Conservation (phyloP, 2,888 invertebrate genomes). For the Frankliniella intonsa region DNA sequence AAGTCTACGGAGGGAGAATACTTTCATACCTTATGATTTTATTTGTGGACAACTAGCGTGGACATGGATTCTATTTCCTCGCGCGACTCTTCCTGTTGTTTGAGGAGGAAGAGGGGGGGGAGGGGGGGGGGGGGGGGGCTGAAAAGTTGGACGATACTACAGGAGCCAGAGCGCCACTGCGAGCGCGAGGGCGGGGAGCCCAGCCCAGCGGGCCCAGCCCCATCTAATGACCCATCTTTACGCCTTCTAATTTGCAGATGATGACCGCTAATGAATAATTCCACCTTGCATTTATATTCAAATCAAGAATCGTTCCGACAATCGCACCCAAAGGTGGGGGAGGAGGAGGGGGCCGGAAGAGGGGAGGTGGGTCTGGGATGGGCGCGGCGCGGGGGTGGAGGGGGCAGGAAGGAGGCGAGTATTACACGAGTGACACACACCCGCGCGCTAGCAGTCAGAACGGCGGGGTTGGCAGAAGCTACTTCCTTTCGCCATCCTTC, state of each 20-base stretch:
- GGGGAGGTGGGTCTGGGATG: no score
- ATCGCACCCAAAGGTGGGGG: no score
- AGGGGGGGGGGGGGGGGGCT: neutral
- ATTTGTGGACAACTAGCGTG: no score
- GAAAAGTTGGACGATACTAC: neutral
- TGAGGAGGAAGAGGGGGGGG: neutral
- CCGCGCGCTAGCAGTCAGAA: no score
- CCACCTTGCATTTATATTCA: conserved; percentile 25
- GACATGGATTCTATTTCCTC: no score
- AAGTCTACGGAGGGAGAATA: no score
- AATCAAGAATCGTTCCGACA: neutral
- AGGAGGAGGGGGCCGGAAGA: no score
- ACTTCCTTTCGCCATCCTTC: no score
- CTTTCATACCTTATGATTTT: no score
- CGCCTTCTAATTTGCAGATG: conserved; percentile 17
- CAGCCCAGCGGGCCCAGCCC: neutral
- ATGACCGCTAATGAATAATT: conserved; percentile 16
- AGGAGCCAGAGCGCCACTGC: neutral
- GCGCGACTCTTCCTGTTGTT: no score
- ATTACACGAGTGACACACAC: neutral
- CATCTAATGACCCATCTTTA: conserved; percentile 20
- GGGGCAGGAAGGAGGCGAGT: neutral
- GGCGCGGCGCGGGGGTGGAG: neutral
- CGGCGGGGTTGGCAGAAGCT: no score
- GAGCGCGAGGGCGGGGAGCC: no score